Base-by-base conservation (phyloP, 2,888 invertebrate genomes). In the Synanthedon tipuliformis region DNA sequence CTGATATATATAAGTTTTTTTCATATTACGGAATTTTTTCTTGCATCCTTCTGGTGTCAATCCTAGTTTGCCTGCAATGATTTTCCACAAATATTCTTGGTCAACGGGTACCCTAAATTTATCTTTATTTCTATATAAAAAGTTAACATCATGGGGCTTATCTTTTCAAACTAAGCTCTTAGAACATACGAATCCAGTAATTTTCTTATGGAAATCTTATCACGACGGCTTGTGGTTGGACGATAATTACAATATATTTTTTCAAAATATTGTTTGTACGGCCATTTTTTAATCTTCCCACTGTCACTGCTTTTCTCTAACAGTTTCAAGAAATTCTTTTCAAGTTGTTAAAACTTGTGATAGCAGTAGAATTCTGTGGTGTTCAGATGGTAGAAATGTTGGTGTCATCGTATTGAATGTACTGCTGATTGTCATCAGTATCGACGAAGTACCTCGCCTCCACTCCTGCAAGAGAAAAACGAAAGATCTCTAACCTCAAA, bases 291-390 rank as follows among this genome's bases (percentile, higher is more conserved):
- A 23, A 73, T 60, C 59, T 81, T 82, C 0, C 81, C 79, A 18
- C 72, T 68, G 51, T 75, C 74, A 52, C 70, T 61, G 53, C 68
- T 77, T 50, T 73, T 74, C 40, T 81, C 78, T 48, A 78, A 55
- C 73, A 77, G 80, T 51, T 75, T 82, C 16, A 79, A 73, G 56
- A 86, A 7, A 82, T 78, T 60, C 81, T 75, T 62, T 83, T 84
- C 52, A 86, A 65, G 59, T 83, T 83, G 59, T 82, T 86, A 51
- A 82, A 87, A 54, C 86, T n/a, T n/a, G n/a, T n/a, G n/a, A n/a
- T 87, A 85, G 55, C 85, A 85, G 57, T 78, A 83, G 51, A 80
- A 81, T 51, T 81, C 78, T 1, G n/a, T n/a, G n/a, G 83, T 81
- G 23, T 23, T 23, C 23, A 23, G 23, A 3, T 23, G 23, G 23